These are phyloP conservation scores for Caradrina clavipalpis DNA, from an alignment of 2,888 invertebrate genomes.

Conservation along the genomic window DNA sequence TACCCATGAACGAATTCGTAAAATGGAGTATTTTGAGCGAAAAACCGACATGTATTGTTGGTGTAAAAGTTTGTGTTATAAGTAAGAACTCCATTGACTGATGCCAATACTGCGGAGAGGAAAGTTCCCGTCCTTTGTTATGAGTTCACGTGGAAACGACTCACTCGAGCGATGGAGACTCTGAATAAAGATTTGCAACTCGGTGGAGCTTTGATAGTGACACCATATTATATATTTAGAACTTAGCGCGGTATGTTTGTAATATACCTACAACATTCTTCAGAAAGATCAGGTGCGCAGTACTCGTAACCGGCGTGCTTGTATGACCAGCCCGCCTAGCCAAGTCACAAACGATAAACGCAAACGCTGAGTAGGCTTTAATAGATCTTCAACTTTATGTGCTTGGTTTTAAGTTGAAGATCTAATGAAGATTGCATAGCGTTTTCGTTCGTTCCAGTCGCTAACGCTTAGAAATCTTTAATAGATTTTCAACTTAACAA, in stretches of 20 bases:
- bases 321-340: no score
- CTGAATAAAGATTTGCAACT: conserved; percentile 34
- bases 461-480: no score
- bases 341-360: no score
- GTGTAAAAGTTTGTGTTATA: conserved; percentile 34
- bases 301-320: no score
- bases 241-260: background rate
- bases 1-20: conserved; percentile 2
- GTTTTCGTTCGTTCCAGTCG: no score
- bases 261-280: no score
- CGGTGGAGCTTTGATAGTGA: background rate
- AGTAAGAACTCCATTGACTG: conserved; percentile 48
- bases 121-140: conserved; percentile 46
- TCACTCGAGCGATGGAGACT: conserved; percentile 29
- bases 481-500: no score
- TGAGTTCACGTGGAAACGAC: conserved; percentile 46
- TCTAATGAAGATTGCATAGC: no score
- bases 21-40: background rate
- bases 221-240: conserved; percentile 1
- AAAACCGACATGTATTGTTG: conserved; percentile 29
- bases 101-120: conserved; percentile 43
- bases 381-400: no score
- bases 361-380: no score
- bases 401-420: no score
- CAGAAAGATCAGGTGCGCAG: no score